phyloP scores from a whole-genome alignment of 2,113 vertebrate genomes.

The Gavia stellata region DNA sequence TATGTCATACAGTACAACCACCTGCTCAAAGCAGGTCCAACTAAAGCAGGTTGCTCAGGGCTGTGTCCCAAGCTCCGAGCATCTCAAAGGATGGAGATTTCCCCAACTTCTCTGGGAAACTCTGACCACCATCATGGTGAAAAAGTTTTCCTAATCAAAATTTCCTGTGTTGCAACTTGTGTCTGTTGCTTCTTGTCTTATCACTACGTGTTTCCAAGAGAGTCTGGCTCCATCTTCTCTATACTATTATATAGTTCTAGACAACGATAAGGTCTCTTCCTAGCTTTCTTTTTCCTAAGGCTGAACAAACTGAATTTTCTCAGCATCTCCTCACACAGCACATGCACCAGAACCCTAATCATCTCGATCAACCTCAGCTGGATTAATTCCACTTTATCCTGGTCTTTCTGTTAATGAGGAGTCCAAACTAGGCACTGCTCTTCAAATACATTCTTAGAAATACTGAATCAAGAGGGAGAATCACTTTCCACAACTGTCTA shows the following conservation, averaged over 20 bases:
- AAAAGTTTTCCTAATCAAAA: not conserved
- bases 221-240: not conserved
- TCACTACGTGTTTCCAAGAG: not conserved
- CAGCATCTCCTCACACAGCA: not conserved
- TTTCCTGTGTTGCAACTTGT: not conserved
- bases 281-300: not conserved
- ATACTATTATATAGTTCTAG: not conserved
- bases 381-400: not conserved
- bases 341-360: not conserved
- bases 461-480: rapidly evolving
- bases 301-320: not conserved
- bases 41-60: not conserved
- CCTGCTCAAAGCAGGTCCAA: not conserved
- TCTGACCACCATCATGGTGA: not conserved
- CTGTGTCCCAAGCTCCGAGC: not conserved
- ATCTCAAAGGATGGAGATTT: not conserved
- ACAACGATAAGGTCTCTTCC: not conserved
- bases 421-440: not conserved
- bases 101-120: not conserved
- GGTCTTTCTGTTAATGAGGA: not conserved
- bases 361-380: not conserved
- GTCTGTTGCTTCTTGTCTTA: not conserved
- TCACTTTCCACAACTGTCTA: not conserved
- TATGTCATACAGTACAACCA: not conserved
- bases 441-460: not conserved